phyloP scores from a whole-genome alignment of 2,797 vertebrate genomes.

The Sebastes nivosus region DNA sequence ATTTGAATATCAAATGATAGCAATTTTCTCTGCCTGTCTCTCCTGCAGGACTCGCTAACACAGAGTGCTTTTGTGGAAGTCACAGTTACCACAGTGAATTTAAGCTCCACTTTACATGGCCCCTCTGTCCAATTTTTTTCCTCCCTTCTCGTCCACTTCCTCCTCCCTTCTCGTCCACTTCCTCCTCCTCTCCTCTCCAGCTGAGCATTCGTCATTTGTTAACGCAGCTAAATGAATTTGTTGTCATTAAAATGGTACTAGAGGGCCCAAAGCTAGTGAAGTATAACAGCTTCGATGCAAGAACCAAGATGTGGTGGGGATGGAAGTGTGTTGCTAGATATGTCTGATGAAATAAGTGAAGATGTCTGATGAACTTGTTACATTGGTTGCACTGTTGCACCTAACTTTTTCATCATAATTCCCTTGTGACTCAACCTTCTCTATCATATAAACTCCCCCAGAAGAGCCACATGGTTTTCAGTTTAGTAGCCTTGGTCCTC shows the following conservation, averaged over 20 bases:
- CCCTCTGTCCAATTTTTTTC: not conserved
- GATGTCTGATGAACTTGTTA: not conserved
- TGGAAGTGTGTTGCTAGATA: not conserved
- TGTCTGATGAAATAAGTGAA: not conserved
- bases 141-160: not conserved
- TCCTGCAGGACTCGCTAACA: constrained; percentile 30
- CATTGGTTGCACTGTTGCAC: no score
- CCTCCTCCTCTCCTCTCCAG: not conserved
- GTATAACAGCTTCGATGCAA: not conserved
- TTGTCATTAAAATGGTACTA: constrained; percentile 44
- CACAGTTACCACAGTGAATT: constrained; percentile 30
- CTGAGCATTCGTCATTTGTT: constrained; percentile 10
- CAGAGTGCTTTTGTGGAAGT: constrained; percentile 29
- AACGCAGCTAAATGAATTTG: constrained; percentile 23
- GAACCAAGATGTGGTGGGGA: not conserved
- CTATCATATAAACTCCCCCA: not conserved
- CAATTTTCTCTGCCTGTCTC: constrained; percentile 42
- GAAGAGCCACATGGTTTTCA: not conserved
- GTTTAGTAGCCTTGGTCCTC: not conserved
- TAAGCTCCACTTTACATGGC: constrained; percentile 17
- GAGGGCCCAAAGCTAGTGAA: constrained; percentile 22
- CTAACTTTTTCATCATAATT: not conserved
- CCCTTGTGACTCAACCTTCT: not conserved
- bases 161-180: not conserved
- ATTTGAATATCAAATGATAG: constrained; percentile 67